Base-by-base conservation (phyloP, 1,140 invertebrate species). In the Bombyx mandarina region DNA sequence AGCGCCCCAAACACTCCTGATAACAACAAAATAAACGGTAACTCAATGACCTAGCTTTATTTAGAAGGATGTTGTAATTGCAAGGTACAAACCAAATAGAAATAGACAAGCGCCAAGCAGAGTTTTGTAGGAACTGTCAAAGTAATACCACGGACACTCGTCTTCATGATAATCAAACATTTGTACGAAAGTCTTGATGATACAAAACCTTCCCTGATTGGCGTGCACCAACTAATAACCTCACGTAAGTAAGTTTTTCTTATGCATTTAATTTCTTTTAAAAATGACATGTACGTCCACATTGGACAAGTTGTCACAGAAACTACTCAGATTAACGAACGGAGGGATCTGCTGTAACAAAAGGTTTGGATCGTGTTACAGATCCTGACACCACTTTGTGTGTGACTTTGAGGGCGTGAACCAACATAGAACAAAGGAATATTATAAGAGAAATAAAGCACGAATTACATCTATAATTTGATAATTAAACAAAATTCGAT, bases 131-230 rank as follows among this genome's bases (percentile, higher is more conserved):
- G 88, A 89, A 75, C 77, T 77, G 66, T 89, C 87, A 67, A 89
- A 84, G 54, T 85, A 81, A 79, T 86, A 87, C 84, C 86, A 89
- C 45, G 86, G 82, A 69, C 88, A 89, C 61, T 88, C 84, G 62
- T 82, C 78, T 66, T 84, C 78, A 45, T 75, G 76, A 63, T 78
- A 77, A 58, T 82, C 78, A 60, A 71, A 78, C 63, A 84, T 59
- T 57, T 35, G 26, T 35, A 5, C 26, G 26, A 35, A 35, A 35
- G 26, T 35, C 68, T 53, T 62, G 64, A 55, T 57, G 58, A 48
- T 61, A 45, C 61, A 58, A 47, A 46, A 45, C 26, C 58, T 58
- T 51, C 51, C 51, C 60, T 63, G 65, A 73, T 54, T 61, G 69
- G 62, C 62, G 69, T 60, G 75, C 79, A 82, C 75, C 78, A 35